phyloP scores from a whole-genome alignment of 2,797 vertebrate genomes.

The Gymnothorax javanicus region DNA sequence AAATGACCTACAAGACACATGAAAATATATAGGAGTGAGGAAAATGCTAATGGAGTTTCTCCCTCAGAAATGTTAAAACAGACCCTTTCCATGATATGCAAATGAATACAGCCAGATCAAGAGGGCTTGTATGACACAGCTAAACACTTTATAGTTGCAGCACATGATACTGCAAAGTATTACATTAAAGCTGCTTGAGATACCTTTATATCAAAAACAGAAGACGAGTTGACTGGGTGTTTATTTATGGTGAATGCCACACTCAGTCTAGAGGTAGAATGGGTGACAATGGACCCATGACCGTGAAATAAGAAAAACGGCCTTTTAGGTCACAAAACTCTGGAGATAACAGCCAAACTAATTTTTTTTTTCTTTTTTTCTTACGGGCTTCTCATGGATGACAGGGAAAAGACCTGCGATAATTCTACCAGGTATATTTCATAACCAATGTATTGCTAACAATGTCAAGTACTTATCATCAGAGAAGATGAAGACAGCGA shows the following conservation, averaged over 20 bases:
- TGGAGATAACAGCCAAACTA: neutral
- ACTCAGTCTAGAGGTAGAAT: neutral
- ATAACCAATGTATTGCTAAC: too few relatives aligned
- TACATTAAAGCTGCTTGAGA: neutral
- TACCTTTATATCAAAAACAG: neutral
- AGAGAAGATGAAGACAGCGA: too few relatives aligned
- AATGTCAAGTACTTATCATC: too few relatives aligned
- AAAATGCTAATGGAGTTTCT: neutral
- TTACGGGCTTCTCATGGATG: too few relatives aligned
- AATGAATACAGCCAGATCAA: neutral
- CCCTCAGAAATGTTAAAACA: neutral
- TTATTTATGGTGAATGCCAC: neutral
- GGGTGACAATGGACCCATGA: neutral
- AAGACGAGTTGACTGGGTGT: constrained; percentile 12
- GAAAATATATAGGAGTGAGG: constrained; percentile 21
- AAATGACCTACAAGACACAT: constrained; percentile 80
- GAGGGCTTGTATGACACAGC: neutral
- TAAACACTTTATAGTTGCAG: neutral
- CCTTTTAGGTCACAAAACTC: neutral
- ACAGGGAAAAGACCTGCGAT: neutral
- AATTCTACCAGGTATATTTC: neutral
- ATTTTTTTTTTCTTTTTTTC: too few relatives aligned
- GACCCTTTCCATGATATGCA: neutral
- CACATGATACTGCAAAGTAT: neutral
- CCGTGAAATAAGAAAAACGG: neutral